A percentile compares a stretch with the other conserved stretches of the same genome.
These are phyloP conservation scores for Epinotia demarniana DNA, from an alignment of 2,888 invertebrate species.

Conservation along the genomic window DNA sequence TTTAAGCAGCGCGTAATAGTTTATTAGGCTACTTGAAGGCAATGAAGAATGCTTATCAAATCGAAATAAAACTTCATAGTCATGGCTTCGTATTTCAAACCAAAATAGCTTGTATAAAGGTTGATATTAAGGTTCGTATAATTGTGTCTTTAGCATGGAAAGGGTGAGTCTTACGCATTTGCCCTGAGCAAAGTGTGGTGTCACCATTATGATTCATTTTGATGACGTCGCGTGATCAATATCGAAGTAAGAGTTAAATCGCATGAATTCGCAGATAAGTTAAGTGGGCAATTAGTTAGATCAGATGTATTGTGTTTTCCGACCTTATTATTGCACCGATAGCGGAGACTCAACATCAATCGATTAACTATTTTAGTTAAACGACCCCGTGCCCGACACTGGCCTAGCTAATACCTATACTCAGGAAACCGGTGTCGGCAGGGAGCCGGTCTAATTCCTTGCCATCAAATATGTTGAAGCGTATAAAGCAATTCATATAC, in stretches of 20 bases:
- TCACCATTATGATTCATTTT: slow-evolving; percentile 32
- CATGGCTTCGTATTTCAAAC: background rate
- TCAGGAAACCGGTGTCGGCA: too few species aligned
- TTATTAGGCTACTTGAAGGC: slow-evolving; percentile 19
- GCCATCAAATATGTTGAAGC: too few species aligned
- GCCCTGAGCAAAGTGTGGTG: slow-evolving; percentile 30
- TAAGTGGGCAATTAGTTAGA: too few species aligned
- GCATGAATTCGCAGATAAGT: too few species aligned
- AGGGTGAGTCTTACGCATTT: background rate
- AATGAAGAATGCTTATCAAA: background rate
- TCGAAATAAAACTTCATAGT: background rate
- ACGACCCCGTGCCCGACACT: too few species aligned
- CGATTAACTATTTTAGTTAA: too few species aligned
- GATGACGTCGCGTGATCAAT: background rate
- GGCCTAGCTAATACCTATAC: too few species aligned
- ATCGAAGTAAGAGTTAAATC: background rate
- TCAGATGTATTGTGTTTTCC: too few species aligned
- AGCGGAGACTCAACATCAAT: too few species aligned
- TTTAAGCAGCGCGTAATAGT: slow-evolving; percentile 11
- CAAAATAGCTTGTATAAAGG: background rate
- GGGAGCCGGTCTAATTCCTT: too few species aligned
- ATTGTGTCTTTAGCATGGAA: background rate
- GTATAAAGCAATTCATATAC: too few species aligned
- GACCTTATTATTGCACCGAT: too few species aligned
- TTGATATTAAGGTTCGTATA: slow-evolving; percentile 8